Conservation (phyloP, 1,140 invertebrate genomes). For the Centruroides vittatus region DNA sequence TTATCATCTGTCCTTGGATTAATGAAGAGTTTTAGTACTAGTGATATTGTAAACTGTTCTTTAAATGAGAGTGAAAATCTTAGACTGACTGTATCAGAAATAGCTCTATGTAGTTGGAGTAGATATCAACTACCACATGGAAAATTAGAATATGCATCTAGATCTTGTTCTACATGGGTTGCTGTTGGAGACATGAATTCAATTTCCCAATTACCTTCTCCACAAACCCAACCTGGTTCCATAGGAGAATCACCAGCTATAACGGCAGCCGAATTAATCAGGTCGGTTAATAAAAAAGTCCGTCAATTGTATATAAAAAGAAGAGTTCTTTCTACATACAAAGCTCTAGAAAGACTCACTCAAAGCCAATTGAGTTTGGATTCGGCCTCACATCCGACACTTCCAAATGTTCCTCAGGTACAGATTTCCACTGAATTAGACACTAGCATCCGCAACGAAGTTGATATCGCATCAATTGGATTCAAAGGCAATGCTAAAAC, state of each 20-base stretch:
- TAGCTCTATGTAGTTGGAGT: slow-evolving; percentile 1
- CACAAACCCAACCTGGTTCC: slow-evolving; percentile 10
- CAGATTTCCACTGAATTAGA: slow-evolving; percentile 8
- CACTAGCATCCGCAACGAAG: background rate
- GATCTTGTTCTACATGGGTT: slow-evolving; percentile 73
- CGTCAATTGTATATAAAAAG: slow-evolving; percentile 50
- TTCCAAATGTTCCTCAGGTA: slow-evolving; percentile 9
- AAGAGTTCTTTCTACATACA: slow-evolving; percentile 57
- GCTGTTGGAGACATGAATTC: slow-evolving; percentile 55
- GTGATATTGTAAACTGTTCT: slow-evolving; percentile 38
- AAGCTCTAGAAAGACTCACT: slow-evolving; percentile 57
- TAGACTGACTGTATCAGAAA: slow-evolving; percentile 10
- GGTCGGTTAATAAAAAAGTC: slow-evolving; percentile 68
- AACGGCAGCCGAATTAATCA: slow-evolving; percentile 46
- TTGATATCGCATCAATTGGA: background rate
- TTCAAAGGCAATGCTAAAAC: background rate
- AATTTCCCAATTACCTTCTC: slow-evolving; percentile 38
- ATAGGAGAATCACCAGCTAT: slow-evolving; percentile 30
- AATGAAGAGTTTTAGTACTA: slow-evolving; percentile 63
- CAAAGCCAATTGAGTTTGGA: slow-evolving; percentile 49
- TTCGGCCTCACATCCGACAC: background rate
- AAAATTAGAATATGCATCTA: slow-evolving; percentile 46
- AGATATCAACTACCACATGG: slow-evolving; percentile 3
- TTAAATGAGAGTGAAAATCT: background rate
- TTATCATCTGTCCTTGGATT: slow-evolving; percentile 54